Evolutionary conservation across 2,797 vertebrate genomes (phyloP).

Genomic region (Rhynchonycteris naso): DNA sequence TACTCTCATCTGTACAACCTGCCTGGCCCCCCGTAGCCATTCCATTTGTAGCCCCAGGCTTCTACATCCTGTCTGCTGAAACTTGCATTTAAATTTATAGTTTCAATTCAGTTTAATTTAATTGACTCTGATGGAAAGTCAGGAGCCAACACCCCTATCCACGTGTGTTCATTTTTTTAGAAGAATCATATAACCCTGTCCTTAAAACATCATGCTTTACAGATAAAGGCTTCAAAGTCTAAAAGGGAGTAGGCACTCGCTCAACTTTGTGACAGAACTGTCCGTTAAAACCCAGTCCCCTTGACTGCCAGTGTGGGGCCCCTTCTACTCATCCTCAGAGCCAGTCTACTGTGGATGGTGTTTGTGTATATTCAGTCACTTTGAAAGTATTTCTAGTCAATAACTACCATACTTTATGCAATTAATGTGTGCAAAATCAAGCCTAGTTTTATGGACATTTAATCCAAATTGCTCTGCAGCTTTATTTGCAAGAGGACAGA

Average conservation of each 20-base stretch:
- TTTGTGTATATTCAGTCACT: slow-evolving; percentile 54
- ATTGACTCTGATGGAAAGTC: slow-evolving; percentile 13
- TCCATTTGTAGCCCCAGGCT: neutral
- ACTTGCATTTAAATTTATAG: neutral
- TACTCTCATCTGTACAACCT: neutral
- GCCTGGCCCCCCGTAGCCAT: neutral
- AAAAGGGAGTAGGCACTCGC: neutral
- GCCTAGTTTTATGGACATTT: slow-evolving; percentile 24
- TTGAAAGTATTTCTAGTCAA: slow-evolving; percentile 56
- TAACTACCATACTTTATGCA: slow-evolving; percentile 51
- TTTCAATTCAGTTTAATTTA: slow-evolving; percentile 1
- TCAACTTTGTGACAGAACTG: neutral
- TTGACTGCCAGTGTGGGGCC: neutral
- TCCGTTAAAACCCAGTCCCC: neutral
- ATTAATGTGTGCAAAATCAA: slow-evolving; percentile 53
- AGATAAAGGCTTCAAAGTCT: neutral
- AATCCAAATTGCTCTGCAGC: slow-evolving; percentile 30
- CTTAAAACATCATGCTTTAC: slow-evolving; percentile 5
- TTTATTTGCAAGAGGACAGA: slow-evolving; percentile 23
- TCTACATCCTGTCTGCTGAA: neutral
- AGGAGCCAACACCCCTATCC: neutral
- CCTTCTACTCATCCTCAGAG: neutral
- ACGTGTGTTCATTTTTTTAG: neutral
- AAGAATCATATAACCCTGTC: slow-evolving; percentile 13
- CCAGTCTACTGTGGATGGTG: neutral